These are phyloP conservation scores for Danaus plexippus DNA, from an alignment of 1,140 invertebrate genomes.

Conservation along the genomic window DNA sequence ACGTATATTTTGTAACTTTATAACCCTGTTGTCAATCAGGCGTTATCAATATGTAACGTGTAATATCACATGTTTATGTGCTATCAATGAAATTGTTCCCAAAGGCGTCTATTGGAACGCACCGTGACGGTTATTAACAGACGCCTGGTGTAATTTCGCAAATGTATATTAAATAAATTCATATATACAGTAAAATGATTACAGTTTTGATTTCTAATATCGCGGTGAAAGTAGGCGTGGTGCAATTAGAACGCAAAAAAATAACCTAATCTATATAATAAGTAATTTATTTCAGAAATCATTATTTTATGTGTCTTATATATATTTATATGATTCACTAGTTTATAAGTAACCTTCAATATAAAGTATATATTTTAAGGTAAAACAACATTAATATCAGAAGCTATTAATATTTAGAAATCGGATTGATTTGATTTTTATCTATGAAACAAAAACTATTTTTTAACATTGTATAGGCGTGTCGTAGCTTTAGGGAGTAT, in stretches of 20 bases:
- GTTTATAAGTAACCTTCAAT: too few relatives aligned
- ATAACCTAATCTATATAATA: too few relatives aligned
- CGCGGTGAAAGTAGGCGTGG: conserved; percentile 4
- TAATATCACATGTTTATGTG: conserved; percentile 41
- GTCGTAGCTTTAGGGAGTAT: conserved; percentile 43
- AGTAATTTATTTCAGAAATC: too few relatives aligned
- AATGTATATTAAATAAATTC: conserved; percentile 36
- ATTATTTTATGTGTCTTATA: too few relatives aligned
- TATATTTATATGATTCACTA: too few relatives aligned
- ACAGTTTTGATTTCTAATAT: conserved; percentile 15
- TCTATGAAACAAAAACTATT: conserved; percentile 18
- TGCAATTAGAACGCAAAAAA: too few relatives aligned
- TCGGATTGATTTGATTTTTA: conserved; percentile 10
- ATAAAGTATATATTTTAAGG: background rate
- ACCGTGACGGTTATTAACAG: conserved; percentile 44
- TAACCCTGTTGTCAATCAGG: conserved; percentile 32
- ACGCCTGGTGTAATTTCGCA: conserved; percentile 52
- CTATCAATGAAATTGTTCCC: conserved; percentile 51
- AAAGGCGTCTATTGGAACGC: conserved; percentile 41
- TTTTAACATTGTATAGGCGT: conserved; percentile 51
- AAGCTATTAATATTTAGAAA: conserved; percentile 12
- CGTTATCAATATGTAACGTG: conserved; percentile 36
- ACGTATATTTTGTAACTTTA: conserved; percentile 21
- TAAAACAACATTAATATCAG: background rate
- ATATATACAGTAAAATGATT: conserved; percentile 29